phyloP scores from a whole-genome alignment of 2,888 invertebrate genomes.

The Automeris io region DNA sequence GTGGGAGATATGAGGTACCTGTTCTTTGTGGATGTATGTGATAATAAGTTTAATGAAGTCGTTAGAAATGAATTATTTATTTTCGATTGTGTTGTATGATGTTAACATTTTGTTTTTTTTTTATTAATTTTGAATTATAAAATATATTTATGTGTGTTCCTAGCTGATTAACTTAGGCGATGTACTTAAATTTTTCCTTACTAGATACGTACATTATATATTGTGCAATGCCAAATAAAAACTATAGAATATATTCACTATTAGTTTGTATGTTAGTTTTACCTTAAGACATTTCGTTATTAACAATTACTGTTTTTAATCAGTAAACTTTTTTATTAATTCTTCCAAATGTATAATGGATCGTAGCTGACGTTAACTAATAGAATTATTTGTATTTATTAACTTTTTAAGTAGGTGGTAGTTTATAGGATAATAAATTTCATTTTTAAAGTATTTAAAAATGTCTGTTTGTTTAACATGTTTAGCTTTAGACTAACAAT shows the following conservation, averaged over 20 bases:
- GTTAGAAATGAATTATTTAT: slow-evolving; percentile 40
- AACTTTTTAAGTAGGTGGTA: slow-evolving; percentile 66
- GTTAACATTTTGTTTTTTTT: slow-evolving; percentile 32
- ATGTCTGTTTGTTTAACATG: slow-evolving; percentile 77
- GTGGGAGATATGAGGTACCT: slow-evolving; percentile 72
- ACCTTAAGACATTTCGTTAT: slow-evolving; percentile 38
- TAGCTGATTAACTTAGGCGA: slow-evolving; percentile 38
- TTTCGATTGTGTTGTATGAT: slow-evolving; percentile 44
- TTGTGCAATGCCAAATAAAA: slow-evolving; percentile 50
- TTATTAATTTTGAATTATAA: slow-evolving; percentile 17
- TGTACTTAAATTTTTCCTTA: slow-evolving; percentile 41
- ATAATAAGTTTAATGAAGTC: slow-evolving; percentile 26
- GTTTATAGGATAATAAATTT: slow-evolving; percentile 72
- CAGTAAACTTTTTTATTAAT: slow-evolving; percentile 44
- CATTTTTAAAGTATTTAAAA: slow-evolving; percentile 71
- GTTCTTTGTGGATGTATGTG: slow-evolving; percentile 63
- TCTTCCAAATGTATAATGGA: slow-evolving; percentile 41
- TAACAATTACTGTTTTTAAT: slow-evolving; percentile 44
- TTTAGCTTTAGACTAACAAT: slow-evolving; percentile 75
- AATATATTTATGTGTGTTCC: slow-evolving; percentile 42
- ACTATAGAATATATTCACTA: slow-evolving; percentile 52
- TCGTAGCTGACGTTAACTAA: slow-evolving; percentile 62
- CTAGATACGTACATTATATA: slow-evolving; percentile 49
- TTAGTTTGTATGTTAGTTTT: slow-evolving; percentile 52
- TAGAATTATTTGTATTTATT: slow-evolving; percentile 70